Conservation (phyloP, 2,888 invertebrate genomes). For the Andricus quercusramuli region DNA sequence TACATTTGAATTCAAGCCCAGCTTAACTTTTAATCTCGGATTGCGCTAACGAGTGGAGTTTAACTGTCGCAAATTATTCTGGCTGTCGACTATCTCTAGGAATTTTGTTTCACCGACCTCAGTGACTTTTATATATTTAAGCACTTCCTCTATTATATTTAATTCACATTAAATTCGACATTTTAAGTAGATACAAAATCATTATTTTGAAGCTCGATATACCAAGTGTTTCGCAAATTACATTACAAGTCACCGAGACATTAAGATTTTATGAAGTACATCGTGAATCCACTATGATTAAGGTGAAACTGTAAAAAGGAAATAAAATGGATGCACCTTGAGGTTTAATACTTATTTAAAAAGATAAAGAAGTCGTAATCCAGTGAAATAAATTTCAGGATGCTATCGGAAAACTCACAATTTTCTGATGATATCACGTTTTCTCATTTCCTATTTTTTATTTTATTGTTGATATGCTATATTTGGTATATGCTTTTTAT, state of each 20-base stretch:
- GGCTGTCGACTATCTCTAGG: neutral
- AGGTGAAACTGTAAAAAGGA: neutral
- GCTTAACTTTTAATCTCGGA: constrained; percentile 36
- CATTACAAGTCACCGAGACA: neutral
- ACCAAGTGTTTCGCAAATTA: neutral
- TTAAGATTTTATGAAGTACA: neutral
- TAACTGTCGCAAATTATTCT: constrained; percentile 23
- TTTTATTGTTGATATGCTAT: too few relatives aligned
- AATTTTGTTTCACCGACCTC: neutral
- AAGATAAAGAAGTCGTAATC: constrained; percentile 14
- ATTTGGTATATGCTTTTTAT: too few relatives aligned
- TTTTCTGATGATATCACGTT: neutral
- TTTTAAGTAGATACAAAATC: neutral
- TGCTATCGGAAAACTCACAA: constrained; percentile 7
- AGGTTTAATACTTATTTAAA: constrained; percentile 9
- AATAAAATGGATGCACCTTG: neutral
- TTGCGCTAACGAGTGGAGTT: constrained; percentile 34
- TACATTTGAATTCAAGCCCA: constrained; percentile 19
- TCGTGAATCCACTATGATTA: neutral
- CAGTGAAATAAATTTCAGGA: constrained; percentile 5
- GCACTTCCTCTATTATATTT: neutral
- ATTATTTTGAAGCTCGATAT: neutral
- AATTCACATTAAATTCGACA: neutral
- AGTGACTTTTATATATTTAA: neutral
- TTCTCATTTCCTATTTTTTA: neutral